Conservation (phyloP, 2,113 vertebrate species). For the Psilopogon haemacephalus region DNA sequence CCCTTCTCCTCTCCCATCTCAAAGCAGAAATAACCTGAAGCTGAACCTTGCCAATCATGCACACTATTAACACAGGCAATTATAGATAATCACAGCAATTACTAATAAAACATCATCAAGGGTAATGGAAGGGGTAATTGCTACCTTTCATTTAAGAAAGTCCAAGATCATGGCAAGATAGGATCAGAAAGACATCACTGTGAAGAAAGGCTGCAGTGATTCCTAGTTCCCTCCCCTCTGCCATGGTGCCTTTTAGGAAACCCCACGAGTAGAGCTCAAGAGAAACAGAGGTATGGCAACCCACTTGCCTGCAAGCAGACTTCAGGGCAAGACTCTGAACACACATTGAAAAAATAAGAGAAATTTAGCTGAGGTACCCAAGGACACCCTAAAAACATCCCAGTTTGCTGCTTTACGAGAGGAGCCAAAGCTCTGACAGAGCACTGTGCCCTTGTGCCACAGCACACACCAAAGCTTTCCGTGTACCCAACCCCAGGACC, state of each 20-base stretch:
- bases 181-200: background rate
- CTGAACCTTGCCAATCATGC: background rate
- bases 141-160: background rate
- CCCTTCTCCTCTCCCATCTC: background rate
- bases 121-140: background rate
- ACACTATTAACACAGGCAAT: conserved; percentile 1
- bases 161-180: background rate
- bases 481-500: fast-evolving
- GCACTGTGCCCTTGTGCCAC: fast-evolving
- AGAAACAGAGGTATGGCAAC: background rate
- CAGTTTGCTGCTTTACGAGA: background rate
- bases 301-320: background rate
- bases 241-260: background rate
- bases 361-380: background rate
- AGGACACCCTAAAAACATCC: background rate
- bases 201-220: background rate
- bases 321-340: background rate
- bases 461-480: background rate
- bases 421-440: background rate
- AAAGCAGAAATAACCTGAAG: background rate
- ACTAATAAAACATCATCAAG: conserved; percentile 29
- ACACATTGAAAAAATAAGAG: background rate
- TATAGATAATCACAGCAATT: conserved; percentile 12
- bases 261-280: background rate
- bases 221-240: background rate